phyloP scores from a whole-genome alignment of 1,140 invertebrate genomes.

The Campoletis sonorensis region DNA sequence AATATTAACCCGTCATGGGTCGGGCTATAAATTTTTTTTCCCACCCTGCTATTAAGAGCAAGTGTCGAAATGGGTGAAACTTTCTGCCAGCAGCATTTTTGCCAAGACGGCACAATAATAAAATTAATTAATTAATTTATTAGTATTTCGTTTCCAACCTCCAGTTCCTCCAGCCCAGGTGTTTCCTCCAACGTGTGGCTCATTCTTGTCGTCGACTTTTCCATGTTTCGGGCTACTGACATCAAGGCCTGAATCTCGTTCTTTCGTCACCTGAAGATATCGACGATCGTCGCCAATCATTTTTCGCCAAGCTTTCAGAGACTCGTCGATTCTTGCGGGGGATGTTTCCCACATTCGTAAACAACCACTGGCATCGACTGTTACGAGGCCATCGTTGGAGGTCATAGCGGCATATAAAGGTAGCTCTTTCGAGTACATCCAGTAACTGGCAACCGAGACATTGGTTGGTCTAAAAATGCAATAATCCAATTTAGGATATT shows the following conservation, averaged over 20 bases:
- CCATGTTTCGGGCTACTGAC: slow-evolving; percentile 92
- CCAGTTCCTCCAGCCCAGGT: slow-evolving; percentile 97
- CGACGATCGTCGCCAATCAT: slow-evolving; percentile 76
- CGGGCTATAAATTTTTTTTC: too few species aligned
- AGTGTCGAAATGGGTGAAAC: too few species aligned
- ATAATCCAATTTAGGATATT: too few species aligned
- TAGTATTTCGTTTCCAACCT: slow-evolving; percentile 73
- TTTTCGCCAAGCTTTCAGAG: slow-evolving; percentile 69
- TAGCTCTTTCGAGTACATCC: slow-evolving; percentile 73
- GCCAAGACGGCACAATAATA: too few species aligned
- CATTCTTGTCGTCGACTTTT: slow-evolving; percentile 91
- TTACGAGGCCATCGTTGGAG: slow-evolving; percentile 75
- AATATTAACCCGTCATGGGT: too few species aligned
- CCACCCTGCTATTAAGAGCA: too few species aligned
- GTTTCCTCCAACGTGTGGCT: slow-evolving; percentile 96
- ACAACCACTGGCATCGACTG: slow-evolving; percentile 79
- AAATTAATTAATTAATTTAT: too few species aligned
- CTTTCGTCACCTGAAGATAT: slow-evolving; percentile 84
- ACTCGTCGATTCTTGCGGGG: slow-evolving; percentile 73
- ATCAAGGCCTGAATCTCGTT: slow-evolving; percentile 84
- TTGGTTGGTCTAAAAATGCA: slow-evolving; percentile 58
- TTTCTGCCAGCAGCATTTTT: too few species aligned
- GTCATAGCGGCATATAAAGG: slow-evolving; percentile 63
- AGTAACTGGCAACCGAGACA: slow-evolving; percentile 61
- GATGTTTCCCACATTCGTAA: slow-evolving; percentile 81